A percentile compares a stretch with the other conserved stretches of the same genome.
Conservation (phyloP, 2,113 vertebrate genomes). For the Petaurus breviceps region DNA sequence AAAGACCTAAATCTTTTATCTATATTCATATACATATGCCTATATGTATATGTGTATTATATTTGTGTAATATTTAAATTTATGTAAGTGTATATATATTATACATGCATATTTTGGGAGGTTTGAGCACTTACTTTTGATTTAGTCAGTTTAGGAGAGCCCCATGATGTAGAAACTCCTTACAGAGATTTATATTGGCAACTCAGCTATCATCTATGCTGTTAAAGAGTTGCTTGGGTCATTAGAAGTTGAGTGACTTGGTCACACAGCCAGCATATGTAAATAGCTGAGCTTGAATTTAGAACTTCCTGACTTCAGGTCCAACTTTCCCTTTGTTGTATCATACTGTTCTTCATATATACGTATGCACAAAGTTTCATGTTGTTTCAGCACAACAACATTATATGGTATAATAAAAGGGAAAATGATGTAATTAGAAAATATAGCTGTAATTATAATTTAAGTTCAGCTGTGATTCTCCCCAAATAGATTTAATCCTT, state of each 20-base stretch:
- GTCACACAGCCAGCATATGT: not conserved
- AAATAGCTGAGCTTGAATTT: too few relatives aligned
- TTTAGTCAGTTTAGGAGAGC: not conserved
- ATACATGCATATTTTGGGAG: not conserved
- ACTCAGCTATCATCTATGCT: not conserved
- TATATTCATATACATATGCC: not conserved
- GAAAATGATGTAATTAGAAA: not conserved
- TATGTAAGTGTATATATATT: too few relatives aligned
- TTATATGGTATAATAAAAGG: not conserved
- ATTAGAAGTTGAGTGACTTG: not conserved
- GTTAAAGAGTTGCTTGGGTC: not conserved
- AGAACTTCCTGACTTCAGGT: not conserved
- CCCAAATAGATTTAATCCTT: constrained; percentile 22
- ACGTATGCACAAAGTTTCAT: not conserved
- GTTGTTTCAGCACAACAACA: constrained; percentile 32
- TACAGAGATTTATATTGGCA: not conserved
- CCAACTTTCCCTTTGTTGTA: not conserved
- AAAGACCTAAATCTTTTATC: not conserved
- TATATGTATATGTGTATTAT: not conserved
- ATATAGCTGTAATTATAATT: constrained; percentile 3
- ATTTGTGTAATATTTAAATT: too few relatives aligned
- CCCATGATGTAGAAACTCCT: not conserved
- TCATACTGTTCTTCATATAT: not conserved
- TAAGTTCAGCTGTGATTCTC: not conserved
- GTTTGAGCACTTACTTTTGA: not conserved